Base-by-base conservation (phyloP, 1,140 invertebrate genomes). In the Brachionus sp. region DNA sequence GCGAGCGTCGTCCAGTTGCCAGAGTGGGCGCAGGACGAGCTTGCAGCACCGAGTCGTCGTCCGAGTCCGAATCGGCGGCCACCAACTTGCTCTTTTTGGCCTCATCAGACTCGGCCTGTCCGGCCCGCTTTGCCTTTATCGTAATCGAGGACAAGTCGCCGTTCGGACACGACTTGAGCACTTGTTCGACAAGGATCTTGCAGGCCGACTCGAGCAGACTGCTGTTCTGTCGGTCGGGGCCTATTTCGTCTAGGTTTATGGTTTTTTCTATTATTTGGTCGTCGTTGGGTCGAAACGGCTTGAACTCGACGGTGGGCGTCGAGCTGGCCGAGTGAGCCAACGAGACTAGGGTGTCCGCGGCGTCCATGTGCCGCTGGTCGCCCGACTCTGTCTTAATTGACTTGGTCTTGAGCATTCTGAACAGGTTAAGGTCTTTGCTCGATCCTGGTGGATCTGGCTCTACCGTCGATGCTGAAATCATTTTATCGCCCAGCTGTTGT, bases 1-100 rank as follows among this genome's bases (percentile, higher is more conserved):
- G 70, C 5, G 57, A 29, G 25, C 62, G 70, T 10, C 82, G 39
- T 19, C 82, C 82, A 19, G 64, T 83, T 3, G 82, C 82, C 12
- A 83, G 42, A 29, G 82, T 83, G 5, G 82, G 82, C 37, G 82
- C 82, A 0, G 39, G 42, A 6, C 70, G 39, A 44, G 33, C 5
- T 73, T 1, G 35, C 33, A 29, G 2, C n/a, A 16, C 1, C 16
- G 33, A 39, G 44, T 75, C 70, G 19, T 7, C 5, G 25, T 75
- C 70, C 42, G 70, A 75, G 23, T 75, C 70, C 12, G 50, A 19
- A 7, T 25, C 50, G 19, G 50, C 9, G 16, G 5, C 50, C 0
- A 7, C 5, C 1, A 29, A 2, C 29, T 19, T n/a, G 50, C 16
- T 25, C 50, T 3, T 16, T 7, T 57, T 57, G 50, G 50, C 50